Base-by-base conservation (phyloP, 2,888 invertebrate genomes). In the Eudemis profundana region DNA sequence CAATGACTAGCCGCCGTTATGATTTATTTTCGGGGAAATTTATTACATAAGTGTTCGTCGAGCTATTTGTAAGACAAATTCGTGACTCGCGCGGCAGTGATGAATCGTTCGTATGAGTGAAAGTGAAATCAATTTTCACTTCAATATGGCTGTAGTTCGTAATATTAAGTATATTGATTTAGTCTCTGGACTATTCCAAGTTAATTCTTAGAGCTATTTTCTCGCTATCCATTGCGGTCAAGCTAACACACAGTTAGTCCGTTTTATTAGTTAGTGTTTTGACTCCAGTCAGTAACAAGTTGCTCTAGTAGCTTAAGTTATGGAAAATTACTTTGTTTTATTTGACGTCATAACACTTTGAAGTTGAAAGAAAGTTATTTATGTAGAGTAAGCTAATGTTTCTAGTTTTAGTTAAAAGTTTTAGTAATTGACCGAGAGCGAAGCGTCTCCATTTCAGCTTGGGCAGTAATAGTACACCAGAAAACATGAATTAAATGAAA, bases 21-120 rank as follows among this genome's bases (percentile, higher is more conserved):
- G 85, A 89, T 90, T 89, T 86, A 87, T 86, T 83, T 82, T 73
- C 77, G 72, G 78, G 78, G 75, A 78, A 81, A 79, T 78, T 79
- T 79, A 81, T 82, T 74, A 76, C 70, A 71, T 71, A 74, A 74
- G 66, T 70, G 71, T 72, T 71, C 68, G 67, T 68, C 67, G 66
- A 64, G 67, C 72, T 70, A 72, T 77, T 78, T 74, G 75, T 80
- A 75, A 78, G 76, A 81, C 78, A 78, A 78, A 82, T 83, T 79
- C 72, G 73, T 78, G 75, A 76, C 69, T 76, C 73, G 74, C 70
- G 74, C 38, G 46, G 65, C 65, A 60, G 40, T 65, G 65, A 65
- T 65, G 38, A 59, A 65, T 65, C 38, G 60, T 40, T 65, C 36
- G n/a, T 57, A 53, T 47, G 51, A 40, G 51, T 65, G 60, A 60